Evolutionary conservation across 1,140 invertebrate genomes (phyloP).

Genomic region (Drosophila sturtevanti): DNA sequence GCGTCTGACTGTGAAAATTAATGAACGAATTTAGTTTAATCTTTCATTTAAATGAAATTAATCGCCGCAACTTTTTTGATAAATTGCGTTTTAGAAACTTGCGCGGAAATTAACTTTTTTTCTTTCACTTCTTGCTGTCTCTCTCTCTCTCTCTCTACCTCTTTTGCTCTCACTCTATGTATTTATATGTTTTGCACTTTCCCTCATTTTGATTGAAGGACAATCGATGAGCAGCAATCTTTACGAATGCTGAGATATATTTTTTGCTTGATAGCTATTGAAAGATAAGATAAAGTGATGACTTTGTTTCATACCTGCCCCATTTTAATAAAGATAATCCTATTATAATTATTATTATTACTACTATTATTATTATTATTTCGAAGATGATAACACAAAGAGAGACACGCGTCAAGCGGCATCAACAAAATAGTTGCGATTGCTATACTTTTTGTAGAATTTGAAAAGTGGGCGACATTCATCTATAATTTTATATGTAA

Average conservation of each 20-base stretch:
- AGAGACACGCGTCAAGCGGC: slow-evolving; percentile 5
- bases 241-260: neutral
- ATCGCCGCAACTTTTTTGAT: slow-evolving; percentile 36
- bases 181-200: neutral
- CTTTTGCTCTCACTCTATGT: neutral
- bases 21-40: slow-evolving; percentile 34
- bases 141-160: neutral
- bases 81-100: slow-evolving; percentile 26
- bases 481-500: too few relatives aligned
- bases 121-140: neutral
- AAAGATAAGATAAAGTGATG: slow-evolving; percentile 1
- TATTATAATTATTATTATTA: neutral
- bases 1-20: slow-evolving; percentile 22
- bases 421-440: slow-evolving; percentile 9
- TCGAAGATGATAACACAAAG: neutral
- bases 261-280: neutral
- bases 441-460: slow-evolving; percentile 2
- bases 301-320: neutral
- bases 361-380: neutral
- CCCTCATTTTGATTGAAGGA: neutral
- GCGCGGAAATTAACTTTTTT: slow-evolving; percentile 21
- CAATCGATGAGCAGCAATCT: neutral
- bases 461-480: too few relatives aligned
- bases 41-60: slow-evolving; percentile 41
- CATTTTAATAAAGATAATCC: neutral